Evolutionary conservation across 37 sponge, comb jelly and placozoan genomes (phyloP), one percentile per base, ranked within the genome.

Genomic region (Halichondria panicea): DNA sequence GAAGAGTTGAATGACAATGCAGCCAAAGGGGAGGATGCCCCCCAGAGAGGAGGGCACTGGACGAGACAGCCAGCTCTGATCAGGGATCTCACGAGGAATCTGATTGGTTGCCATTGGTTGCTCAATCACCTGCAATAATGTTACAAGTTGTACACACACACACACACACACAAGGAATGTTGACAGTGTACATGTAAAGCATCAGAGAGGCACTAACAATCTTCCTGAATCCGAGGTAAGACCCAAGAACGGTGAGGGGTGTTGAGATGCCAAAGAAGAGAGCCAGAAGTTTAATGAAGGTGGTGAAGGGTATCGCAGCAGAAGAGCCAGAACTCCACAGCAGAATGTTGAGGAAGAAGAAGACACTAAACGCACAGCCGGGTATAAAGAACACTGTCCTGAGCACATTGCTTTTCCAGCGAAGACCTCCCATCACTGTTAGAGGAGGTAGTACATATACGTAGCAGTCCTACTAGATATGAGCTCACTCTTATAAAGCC

Each of bases 221-320:
- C 75, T 83, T 75, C 57, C 85, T 62, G 80, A 91, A 94, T 12
- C 95, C 95, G 22, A 94, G 57, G 85, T 86, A 94, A 15, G 95
- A 76, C 27, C 97, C 97, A 35, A 96, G 63, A 63, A 96, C 90
- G 31, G 93, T 96, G 31, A 93, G 91, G 22, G 97, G 97, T 0
- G 78, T 60, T 0, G 97, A 93, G 11, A 96, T 78, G 36, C 93
- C 91, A 62, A 96, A 84, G 91, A 91, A 96, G 30, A 96, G 77
- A 54, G 71, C 69, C 36, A 96, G 83, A 4, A 96, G 79, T 34
- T 85, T 88, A 30, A 93, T 81, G 4, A 96, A 78, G 30, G 97
- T 93, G 13, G 83, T 82, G 80, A 96, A 96, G 9, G 97, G 97
- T 28, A 96, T 91, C n/a, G 97, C 97, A 46, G 97, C 87, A 22